Conservation (phyloP, 2,113 vertebrate species). For the Phyllostomus hastatus region DNA sequence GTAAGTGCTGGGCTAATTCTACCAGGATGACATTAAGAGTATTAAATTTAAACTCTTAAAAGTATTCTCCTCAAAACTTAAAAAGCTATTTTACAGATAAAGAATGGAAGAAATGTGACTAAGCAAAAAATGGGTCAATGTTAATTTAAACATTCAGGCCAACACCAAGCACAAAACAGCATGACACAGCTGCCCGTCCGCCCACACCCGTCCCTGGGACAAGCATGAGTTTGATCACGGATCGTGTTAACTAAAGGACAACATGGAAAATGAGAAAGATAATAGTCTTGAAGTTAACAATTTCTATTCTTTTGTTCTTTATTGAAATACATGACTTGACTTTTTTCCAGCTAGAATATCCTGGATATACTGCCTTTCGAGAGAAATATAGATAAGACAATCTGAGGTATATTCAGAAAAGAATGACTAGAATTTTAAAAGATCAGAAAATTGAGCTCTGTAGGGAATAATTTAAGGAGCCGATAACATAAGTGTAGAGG, state of each 20-base stretch:
- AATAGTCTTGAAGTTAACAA: not conserved
- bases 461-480: not conserved
- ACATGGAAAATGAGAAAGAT: not conserved
- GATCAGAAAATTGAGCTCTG: not conserved
- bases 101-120: not conserved
- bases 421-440: not conserved
- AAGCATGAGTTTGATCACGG: not conserved
- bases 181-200: not conserved
- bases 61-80: not conserved
- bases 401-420: not conserved
- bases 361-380: not conserved
- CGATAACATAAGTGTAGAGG: not conserved
- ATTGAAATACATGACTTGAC: not conserved
- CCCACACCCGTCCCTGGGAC: not conserved
- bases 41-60: not conserved
- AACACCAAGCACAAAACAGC: not conserved
- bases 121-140: not conserved
- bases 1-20: not conserved
- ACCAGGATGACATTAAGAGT: not conserved
- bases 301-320: not conserved
- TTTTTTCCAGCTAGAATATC: not conserved
- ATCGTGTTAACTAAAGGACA: not conserved
- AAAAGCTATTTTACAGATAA: not conserved
- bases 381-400: not conserved
- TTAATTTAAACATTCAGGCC: not conserved